A percentile compares a stretch with the other conserved stretches of the same genome.
Conservation (phyloP, 2,888 invertebrate genomes). For the Drosophila barbarae region DNA sequence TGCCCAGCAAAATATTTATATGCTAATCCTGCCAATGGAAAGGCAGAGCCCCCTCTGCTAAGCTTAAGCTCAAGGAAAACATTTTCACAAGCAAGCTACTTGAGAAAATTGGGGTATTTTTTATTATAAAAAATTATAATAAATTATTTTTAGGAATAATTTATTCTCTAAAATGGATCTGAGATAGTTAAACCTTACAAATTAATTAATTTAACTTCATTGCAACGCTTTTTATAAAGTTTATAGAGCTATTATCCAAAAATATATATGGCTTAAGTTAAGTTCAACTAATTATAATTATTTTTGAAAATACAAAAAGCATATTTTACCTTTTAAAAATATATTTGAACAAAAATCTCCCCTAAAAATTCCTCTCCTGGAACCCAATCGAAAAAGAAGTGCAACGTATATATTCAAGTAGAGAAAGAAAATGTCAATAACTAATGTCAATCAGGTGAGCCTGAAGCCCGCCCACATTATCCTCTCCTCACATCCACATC, state of each 20-base stretch:
- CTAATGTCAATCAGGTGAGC: slow-evolving; percentile 31
- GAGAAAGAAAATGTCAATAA: slow-evolving; percentile 18
- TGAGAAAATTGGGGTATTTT: neutral
- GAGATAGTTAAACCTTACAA: neutral
- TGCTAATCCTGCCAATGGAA: slow-evolving; percentile 21
- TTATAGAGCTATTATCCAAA: neutral
- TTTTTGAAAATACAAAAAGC: neutral
- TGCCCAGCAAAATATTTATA: slow-evolving; percentile 21
- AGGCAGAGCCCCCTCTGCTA: neutral
- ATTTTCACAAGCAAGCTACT: neutral
- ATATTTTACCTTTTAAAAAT: neutral
- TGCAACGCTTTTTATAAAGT: neutral
- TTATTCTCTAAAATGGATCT: neutral
- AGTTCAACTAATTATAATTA: neutral
- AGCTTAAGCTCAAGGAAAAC: neutral
- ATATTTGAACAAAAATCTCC: neutral
- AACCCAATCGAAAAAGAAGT: neutral
- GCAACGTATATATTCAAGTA: neutral
- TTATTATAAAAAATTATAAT: no score
- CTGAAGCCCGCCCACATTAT: neutral
- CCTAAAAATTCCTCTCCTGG: neutral
- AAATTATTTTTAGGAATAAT: neutral
- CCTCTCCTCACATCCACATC: neutral
- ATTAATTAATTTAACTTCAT: neutral
- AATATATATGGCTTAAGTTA: neutral